Conservation (phyloP, 2,888 invertebrate species). For the Nudaria mundana region DNA sequence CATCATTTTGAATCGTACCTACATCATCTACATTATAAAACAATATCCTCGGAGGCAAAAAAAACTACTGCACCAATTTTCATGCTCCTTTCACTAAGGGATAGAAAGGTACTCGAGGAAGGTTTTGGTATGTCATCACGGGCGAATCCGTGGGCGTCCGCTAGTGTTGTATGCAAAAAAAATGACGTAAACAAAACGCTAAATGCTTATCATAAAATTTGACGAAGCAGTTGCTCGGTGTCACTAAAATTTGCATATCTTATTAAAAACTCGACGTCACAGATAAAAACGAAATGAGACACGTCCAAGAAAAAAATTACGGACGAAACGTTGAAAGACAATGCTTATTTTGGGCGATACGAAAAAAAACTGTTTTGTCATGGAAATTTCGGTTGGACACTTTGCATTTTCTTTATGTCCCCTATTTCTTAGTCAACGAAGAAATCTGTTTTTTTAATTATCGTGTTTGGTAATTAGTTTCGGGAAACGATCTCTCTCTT, state of each 20-base stretch:
- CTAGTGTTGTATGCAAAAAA: no score
- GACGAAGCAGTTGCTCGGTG: conserved; percentile 46
- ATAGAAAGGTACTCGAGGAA: no score
- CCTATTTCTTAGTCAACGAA: conserved; percentile 55
- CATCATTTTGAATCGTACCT: no score
- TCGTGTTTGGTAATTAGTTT: conserved; percentile 81
- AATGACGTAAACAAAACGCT: conserved; percentile 29
- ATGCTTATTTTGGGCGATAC: conserved; percentile 76
- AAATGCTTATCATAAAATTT: conserved; percentile 50
- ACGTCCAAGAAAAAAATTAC: conserved; percentile 69
- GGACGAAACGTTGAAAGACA: conserved; percentile 69
- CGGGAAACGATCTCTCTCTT: conserved; percentile 72
- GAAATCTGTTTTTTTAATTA: conserved; percentile 80
- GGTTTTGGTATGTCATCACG: no score
- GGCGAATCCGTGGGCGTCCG: no score
- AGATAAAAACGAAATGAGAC: conserved; percentile 78
- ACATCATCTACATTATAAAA: no score
- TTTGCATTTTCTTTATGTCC: conserved; percentile 78
- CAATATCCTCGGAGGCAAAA: no score
- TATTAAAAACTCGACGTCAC: conserved; percentile 73
- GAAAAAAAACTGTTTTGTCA: conserved; percentile 72
- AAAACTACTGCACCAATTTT: no score
- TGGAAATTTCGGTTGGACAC: conserved; percentile 77
- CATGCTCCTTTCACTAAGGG: no score
- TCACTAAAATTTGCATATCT: conserved; percentile 74